phyloP scores from a whole-genome alignment of 2,113 vertebrate genomes.

The Cheirogaleus medius region DNA sequence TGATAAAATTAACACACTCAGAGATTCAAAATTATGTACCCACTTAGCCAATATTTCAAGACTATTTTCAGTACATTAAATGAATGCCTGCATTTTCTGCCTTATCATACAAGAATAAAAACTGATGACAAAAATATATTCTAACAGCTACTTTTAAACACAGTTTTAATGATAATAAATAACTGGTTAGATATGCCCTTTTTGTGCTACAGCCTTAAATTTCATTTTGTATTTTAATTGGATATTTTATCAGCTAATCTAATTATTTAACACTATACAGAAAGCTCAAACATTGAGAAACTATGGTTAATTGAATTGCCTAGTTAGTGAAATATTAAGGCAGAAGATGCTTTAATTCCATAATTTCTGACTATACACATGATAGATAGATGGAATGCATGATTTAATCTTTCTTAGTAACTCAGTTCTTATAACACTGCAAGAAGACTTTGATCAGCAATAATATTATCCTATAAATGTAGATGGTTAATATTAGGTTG shows the following conservation, averaged over 20 bases:
- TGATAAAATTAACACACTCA: background rate
- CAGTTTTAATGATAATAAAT: background rate
- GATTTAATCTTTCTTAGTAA: background rate
- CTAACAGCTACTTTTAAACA: background rate
- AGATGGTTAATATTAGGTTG: background rate
- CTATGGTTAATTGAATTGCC: background rate
- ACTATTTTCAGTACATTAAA: background rate
- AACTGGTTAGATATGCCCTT: background rate
- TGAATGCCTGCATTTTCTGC: background rate
- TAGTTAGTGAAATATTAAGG: background rate
- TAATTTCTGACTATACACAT: background rate
- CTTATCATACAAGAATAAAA: constrained; percentile 2
- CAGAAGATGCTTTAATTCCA: background rate
- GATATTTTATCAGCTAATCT: constrained; percentile 19
- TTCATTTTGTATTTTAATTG: constrained; percentile 32
- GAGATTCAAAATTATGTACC: background rate
- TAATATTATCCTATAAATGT: background rate
- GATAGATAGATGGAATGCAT: background rate
- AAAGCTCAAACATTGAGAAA: background rate
- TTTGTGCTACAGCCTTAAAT: background rate
- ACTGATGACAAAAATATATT: background rate
- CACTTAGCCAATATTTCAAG: background rate
- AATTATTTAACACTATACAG: background rate
- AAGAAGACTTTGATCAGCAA: background rate
- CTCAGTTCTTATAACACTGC: background rate